Evolutionary conservation across 2,797 vertebrate species (phyloP).

Genomic region (Arctocebus calabarensis): DNA sequence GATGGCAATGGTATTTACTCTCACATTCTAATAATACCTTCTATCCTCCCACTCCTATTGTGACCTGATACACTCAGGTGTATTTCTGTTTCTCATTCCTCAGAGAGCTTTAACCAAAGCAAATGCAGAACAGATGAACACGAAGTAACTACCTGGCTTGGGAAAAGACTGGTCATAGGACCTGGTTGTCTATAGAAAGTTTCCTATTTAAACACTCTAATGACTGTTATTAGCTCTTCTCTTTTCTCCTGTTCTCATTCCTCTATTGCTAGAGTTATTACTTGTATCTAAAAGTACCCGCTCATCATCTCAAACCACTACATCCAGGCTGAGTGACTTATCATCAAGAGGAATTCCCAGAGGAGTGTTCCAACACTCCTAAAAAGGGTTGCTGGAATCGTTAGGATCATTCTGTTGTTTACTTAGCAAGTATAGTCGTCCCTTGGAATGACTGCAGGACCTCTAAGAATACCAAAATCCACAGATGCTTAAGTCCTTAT

Average conservation of each 20-base stretch:
- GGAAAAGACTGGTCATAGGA: neutral
- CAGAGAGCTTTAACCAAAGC: neutral
- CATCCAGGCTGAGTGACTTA: neutral
- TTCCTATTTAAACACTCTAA: neutral
- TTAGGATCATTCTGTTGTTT: neutral
- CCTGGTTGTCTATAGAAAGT: neutral
- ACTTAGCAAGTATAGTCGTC: neutral
- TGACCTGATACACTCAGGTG: neutral
- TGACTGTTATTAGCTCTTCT: neutral
- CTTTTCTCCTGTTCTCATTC: neutral
- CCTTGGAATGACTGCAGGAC: neutral
- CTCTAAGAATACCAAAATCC: neutral
- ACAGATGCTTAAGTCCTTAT: neutral
- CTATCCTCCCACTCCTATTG: neutral
- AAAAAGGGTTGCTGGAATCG: neutral
- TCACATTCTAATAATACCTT: neutral
- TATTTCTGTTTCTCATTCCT: neutral
- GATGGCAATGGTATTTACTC: neutral
- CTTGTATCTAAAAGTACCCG: neutral
- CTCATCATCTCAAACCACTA: neutral
- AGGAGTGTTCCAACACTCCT: neutral
- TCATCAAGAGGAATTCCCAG: neutral
- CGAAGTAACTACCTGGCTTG: neutral
- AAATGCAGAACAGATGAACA: neutral
- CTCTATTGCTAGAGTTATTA: neutral